Percentiles rank a stretch among this genome's conserved stretches.
phyloP scores from a whole-genome alignment of 2,113 vertebrate genomes.

The Vanacampus margaritifer region DNA sequence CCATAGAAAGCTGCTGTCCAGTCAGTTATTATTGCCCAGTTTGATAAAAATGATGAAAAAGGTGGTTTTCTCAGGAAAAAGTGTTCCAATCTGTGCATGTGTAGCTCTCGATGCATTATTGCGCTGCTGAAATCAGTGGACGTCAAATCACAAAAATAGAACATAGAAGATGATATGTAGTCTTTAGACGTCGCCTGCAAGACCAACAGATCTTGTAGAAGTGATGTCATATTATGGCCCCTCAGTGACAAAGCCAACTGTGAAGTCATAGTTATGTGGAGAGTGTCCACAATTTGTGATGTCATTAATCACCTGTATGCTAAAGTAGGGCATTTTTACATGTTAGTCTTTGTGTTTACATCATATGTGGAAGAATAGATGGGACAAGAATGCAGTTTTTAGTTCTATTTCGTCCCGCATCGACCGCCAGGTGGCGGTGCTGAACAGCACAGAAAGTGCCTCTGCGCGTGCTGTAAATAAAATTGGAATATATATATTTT shows the following conservation, averaged over 20 bases:
- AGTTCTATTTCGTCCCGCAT: no score
- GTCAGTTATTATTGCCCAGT: background rate
- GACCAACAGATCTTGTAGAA: background rate
- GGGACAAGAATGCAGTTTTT: background rate
- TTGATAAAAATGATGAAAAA: background rate
- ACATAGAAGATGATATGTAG: background rate
- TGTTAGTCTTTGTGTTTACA: background rate
- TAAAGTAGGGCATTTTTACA: background rate
- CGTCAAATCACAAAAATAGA: background rate
- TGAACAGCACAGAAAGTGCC: no score
- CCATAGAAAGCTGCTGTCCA: background rate
- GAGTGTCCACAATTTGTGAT: background rate
- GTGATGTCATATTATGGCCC: background rate
- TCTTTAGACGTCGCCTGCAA: background rate
- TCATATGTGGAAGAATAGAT: background rate
- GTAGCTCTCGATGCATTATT: background rate
- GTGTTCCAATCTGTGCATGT: background rate
- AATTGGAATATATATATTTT: background rate
- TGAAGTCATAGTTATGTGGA: slow-evolving; percentile 1
- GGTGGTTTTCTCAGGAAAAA: background rate
- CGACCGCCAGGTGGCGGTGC: no score
- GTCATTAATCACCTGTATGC: background rate
- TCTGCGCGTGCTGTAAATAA: no score
- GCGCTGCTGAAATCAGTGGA: background rate
- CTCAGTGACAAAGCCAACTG: background rate